phyloP scores from a whole-genome alignment of 1,140 invertebrate genomes.

The Diuraphis noxia region DNA sequence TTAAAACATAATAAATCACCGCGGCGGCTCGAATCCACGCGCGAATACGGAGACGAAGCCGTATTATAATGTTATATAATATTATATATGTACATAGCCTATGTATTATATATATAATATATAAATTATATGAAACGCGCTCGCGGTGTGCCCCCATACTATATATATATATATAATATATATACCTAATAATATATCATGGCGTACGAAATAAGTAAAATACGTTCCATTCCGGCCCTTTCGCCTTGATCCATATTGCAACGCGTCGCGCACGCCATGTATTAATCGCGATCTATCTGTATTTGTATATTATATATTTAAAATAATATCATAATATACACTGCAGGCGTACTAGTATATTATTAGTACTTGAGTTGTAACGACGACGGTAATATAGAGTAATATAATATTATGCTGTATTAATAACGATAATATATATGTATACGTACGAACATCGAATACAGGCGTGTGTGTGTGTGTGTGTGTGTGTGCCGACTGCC shows the following conservation, averaged over 20 bases:
- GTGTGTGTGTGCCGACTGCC: neutral
- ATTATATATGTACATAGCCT: neutral
- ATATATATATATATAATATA: neutral
- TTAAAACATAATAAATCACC: conserved; percentile 50
- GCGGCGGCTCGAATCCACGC: neutral
- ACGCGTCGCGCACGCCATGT: neutral
- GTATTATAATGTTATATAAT: neutral
- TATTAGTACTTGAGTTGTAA: neutral
- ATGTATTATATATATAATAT: too few species aligned
- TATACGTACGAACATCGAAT: neutral
- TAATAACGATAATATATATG: neutral
- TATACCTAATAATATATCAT: neutral
- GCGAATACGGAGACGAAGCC: neutral
- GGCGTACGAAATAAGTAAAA: neutral
- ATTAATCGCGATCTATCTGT: neutral
- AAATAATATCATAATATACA: neutral
- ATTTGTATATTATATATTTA: neutral
- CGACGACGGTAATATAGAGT: neutral
- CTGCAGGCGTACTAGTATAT: neutral
- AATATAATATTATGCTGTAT: neutral
- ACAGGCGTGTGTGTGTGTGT: neutral
- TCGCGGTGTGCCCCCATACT: neutral
- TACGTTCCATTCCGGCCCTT: neutral
- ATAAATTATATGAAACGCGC: neutral
- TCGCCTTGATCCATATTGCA: conserved; percentile 27